A percentile compares a stretch with the other conserved stretches of the same genome.
These are phyloP conservation scores for Eulemur coronatus DNA, from an alignment of 2,797 vertebrate species.

Conservation along the genomic window DNA sequence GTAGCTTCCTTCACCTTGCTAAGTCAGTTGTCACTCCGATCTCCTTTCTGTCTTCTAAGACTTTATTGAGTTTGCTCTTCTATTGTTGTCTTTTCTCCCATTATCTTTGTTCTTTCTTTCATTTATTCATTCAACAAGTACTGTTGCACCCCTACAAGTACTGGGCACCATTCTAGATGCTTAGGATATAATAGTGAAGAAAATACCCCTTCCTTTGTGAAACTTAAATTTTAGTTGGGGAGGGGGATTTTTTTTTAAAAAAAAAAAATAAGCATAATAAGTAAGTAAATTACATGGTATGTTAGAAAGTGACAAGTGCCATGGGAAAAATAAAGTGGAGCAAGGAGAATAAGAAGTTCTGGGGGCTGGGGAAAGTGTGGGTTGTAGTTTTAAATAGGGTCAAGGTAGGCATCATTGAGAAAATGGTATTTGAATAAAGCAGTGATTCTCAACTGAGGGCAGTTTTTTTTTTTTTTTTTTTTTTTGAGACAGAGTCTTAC, in stretches of 20 bases:
- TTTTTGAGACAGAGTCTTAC: no score
- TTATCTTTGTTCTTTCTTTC: background rate
- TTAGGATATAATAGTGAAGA: conserved; percentile 5
- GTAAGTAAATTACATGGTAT: background rate
- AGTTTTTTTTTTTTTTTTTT: no score
- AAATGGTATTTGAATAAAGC: background rate
- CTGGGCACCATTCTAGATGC: background rate
- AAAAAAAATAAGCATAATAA: background rate
- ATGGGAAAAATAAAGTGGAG: background rate
- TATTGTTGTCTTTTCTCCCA: background rate
- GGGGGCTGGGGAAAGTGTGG: background rate
- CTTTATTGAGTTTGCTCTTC: background rate
- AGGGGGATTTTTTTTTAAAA: background rate
- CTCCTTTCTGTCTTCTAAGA: background rate
- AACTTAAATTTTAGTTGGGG: conserved; percentile 26
- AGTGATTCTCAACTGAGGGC: background rate
- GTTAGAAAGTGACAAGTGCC: background rate
- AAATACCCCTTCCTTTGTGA: background rate
- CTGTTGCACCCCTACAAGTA: background rate
- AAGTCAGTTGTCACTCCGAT: background rate
- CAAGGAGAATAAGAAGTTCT: background rate
- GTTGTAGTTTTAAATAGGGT: conserved; percentile 10
- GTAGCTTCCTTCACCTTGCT: background rate
- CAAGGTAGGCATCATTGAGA: background rate
- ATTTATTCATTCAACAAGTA: background rate